Evolutionary conservation across 2,797 vertebrate genomes (phyloP), one percentile per base, ranked within the genome.

Genomic region (Benthosema pterotum): DNA sequence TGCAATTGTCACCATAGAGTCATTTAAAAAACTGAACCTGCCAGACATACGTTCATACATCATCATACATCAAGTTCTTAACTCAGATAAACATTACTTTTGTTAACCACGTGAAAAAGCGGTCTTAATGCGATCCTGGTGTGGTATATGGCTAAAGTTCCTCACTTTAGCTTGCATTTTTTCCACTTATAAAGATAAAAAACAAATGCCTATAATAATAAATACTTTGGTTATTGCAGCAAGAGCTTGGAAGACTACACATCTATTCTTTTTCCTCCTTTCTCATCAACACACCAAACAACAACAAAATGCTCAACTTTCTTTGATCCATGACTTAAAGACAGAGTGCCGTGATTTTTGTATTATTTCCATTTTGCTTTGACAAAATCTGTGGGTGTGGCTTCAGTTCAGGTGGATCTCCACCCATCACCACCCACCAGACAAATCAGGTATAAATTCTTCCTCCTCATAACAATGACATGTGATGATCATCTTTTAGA

Each of bases 1-100:
- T n/a, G n/a, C n/a, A n/a, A n/a, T n/a, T n/a, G n/a, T n/a, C n/a
- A n/a, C n/a, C n/a, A n/a, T n/a, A n/a, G n/a, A n/a, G n/a, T n/a
- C n/a, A n/a, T n/a, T n/a, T 78, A 90, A 61, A 83, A 90, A 92
- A 88, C 92, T 93, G 94, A 95, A 91, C 94, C 94, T 90, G 87
- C 77, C 89, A 91, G 91, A 91, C 82, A 82, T 65, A 70, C 72
- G 68, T 18, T 17, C 57, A 83, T 18, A 28, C 57, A 83, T 74
- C 62, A 45, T 82, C 52, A 65, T 69, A 52, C 46, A 32, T n/a
- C n/a, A 79, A 51, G 52, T 61, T 22, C 60, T 79, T 22, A 22
- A 22, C 71, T 80, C 71, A 75, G 81, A 69, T 72, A 68, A 38
- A 38, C 32, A 38, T 38, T 55, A 72, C 47, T 17, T 52, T 32